Conservation (phyloP, 2,797 vertebrate species). For the Pteropus rufus region DNA sequence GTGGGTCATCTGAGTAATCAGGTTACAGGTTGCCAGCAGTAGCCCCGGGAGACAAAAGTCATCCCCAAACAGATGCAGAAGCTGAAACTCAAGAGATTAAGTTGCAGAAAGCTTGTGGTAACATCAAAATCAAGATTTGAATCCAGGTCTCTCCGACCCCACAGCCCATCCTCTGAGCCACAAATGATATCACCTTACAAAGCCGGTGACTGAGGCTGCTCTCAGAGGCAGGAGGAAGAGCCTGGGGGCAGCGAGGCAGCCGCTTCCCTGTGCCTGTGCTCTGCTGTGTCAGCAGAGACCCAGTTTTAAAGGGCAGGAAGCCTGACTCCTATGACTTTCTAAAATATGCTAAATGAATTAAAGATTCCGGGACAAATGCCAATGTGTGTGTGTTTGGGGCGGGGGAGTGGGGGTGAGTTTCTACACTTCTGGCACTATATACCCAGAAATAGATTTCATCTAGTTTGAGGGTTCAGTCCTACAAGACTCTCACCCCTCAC, state of each 20-base stretch:
- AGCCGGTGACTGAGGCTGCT: rapidly evolving
- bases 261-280: rapidly evolving
- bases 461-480: neutral
- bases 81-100: neutral
- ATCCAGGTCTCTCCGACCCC: neutral
- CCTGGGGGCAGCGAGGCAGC: rapidly evolving
- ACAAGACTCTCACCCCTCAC: neutral
- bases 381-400: neutral
- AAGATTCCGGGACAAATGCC: neutral
- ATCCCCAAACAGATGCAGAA: neutral
- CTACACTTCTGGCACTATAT: neutral
- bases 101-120: neutral
- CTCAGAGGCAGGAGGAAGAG: neutral
- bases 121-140: neutral
- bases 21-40: neutral
- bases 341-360: neutral
- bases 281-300: neutral
- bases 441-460: neutral
- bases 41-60: neutral
- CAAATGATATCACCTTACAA: no score
- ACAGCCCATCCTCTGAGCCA: neutral
- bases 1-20: neutral
- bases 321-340: neutral
- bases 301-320: neutral
- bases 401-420: no score